Evolutionary conservation across 2,888 invertebrate species (phyloP).

Genomic region (Congeria kusceri): DNA sequence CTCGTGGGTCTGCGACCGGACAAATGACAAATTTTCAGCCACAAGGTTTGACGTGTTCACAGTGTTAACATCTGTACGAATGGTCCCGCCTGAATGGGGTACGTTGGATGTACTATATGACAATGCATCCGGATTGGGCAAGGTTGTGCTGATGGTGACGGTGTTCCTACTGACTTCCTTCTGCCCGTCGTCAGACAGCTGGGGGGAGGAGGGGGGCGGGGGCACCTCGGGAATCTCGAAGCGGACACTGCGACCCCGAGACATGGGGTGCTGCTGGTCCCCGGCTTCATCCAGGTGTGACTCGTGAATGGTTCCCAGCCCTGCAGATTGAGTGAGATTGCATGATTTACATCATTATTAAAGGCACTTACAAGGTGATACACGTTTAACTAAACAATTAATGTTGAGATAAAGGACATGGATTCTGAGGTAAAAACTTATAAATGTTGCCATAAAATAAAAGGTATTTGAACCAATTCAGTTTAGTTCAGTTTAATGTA

Average conservation of each 20-base stretch:
- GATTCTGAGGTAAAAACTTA: too few species aligned
- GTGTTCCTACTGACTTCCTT: slow-evolving; percentile 47
- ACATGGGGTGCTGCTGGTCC: slow-evolving; percentile 48
- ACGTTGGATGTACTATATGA: slow-evolving; percentile 16
- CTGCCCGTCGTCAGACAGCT: slow-evolving; percentile 40
- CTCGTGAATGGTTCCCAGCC: slow-evolving; percentile 71
- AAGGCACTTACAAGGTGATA: too few species aligned
- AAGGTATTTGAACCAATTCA: too few species aligned
- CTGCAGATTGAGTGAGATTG: slow-evolving; percentile 45
- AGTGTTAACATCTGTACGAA: slow-evolving; percentile 62
- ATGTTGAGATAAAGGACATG: too few species aligned
- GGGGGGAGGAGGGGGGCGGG: slow-evolving; percentile 68
- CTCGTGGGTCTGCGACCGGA: slow-evolving; percentile 52
- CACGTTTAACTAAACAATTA: too few species aligned
- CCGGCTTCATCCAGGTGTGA: slow-evolving; percentile 46
- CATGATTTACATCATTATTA: background rate
- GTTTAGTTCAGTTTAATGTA: too few species aligned
- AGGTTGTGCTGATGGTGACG: slow-evolving; percentile 41
- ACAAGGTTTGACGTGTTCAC: slow-evolving; percentile 49
- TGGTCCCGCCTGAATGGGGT: slow-evolving; percentile 50
- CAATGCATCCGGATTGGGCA: slow-evolving; percentile 15
- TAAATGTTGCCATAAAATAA: too few species aligned
- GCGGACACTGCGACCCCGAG: slow-evolving; percentile 63
- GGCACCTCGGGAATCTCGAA: slow-evolving; percentile 67
- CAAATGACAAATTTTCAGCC: slow-evolving; percentile 48